Evolutionary conservation across 2,797 vertebrate genomes (phyloP), one percentile per base, ranked within the genome.

Genomic region (Balearica regulorum): DNA sequence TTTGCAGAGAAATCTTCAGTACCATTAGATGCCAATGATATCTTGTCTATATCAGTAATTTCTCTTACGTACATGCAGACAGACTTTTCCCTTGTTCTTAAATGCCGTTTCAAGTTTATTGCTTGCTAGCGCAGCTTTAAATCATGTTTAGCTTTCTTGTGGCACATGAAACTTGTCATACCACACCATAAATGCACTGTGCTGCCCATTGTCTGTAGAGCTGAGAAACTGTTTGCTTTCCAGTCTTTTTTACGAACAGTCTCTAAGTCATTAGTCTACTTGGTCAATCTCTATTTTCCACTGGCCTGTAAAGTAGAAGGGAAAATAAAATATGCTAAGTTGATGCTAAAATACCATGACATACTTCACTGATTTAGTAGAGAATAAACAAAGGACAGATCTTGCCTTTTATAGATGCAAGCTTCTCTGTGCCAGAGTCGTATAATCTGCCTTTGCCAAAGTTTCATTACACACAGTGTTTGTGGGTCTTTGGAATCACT

Each of bases 351-450:
- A 97, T 85, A 90, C 96, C 94, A 93, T 72, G 76, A 94, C 96
- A 98, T 92, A 90, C 89, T 96, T 96, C 86, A 72, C 73, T 95
- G 94, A 96, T 97, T 97, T 97, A 96, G 92, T 82, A 96, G 93
- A 51, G 94, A 96, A 96, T 97, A 97, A 98, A 98, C 95, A 98
- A 97, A 97, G 91, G 94, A 90, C 84, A 97, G 94, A 97, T 95
- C 96, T 97, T 97, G 95, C 97, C 97, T 98, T 98, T 98, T 98
- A 98, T 97, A 98, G 97, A 95, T 43, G 75, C 41, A 95, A 84
- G 83, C 78, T 82, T 91, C 96, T 89, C 78, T 87, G 65, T 85
- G 89, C 94, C 95, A 95, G 87, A 94, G 80, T 87, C 62, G 11
- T 93, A 92, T 80, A 57, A 90, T 80, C 62, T 69, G 88, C 51